A percentile compares a stretch with the other conserved stretches of the same genome.
These are phyloP conservation scores for Bilobella aurantiaca DNA, from an alignment of 1,140 invertebrate genomes.

Conservation along the genomic window DNA sequence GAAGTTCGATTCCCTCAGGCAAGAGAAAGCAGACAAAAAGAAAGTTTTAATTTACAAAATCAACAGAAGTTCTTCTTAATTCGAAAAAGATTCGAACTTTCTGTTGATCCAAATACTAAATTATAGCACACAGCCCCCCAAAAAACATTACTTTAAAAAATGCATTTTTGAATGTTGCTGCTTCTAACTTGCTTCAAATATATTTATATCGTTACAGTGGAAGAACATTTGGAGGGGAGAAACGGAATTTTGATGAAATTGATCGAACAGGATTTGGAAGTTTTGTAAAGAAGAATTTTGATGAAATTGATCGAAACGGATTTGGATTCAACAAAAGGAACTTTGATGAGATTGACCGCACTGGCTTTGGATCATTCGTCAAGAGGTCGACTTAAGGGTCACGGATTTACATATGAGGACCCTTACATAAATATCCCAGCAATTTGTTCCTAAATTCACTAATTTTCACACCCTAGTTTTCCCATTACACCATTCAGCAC, in stretches of 20 bases:
- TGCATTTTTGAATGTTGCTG: no score
- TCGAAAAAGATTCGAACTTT: neutral
- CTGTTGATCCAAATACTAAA: neutral
- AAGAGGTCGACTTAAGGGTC: constrained; percentile 50
- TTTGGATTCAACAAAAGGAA: constrained; percentile 40
- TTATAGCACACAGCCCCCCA: no score
- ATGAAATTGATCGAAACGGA: constrained; percentile 51
- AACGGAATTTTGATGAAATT: constrained; percentile 47
- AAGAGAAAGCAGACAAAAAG: neutral
- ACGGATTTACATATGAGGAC: no score
- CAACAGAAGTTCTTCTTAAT: no score
- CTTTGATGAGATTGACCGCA: constrained; percentile 46
- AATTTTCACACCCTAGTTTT: no score
- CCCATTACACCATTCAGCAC: no score
- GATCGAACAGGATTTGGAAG: constrained; percentile 41
- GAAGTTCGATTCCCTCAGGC: constrained; percentile 35
- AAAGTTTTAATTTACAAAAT: neutral
- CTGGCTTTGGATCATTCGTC: constrained; percentile 40
- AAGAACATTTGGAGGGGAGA: constrained; percentile 34
- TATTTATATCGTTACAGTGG: constrained; percentile 36
- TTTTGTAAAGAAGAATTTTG: constrained; percentile 49
- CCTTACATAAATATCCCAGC: no score
- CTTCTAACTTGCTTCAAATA: constrained; percentile 12
- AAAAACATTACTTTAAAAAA: no score
- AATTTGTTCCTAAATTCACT: no score